Evolutionary conservation across 2,888 invertebrate species (phyloP).

Genomic region (Spialia ferax): DNA sequence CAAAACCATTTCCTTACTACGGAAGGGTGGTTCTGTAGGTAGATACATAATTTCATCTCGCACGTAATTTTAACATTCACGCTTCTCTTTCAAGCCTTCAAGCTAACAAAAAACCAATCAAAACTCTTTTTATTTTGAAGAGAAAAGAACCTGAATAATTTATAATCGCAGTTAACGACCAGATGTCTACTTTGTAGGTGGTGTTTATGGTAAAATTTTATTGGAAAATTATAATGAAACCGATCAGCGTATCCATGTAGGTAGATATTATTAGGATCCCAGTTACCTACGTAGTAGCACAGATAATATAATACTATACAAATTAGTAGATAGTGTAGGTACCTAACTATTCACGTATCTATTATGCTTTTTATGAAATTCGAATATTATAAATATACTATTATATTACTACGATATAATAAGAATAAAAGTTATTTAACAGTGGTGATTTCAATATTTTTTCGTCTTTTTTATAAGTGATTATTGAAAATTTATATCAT

Average conservation of each 20-base stretch:
- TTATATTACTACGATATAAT: no score
- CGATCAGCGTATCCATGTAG: neutral
- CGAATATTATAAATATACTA: no score
- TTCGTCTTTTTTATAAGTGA: no score
- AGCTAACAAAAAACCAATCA: conserved; percentile 56
- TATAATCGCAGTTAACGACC: conserved; percentile 3
- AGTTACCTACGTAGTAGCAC: no score
- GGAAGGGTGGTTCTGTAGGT: no score
- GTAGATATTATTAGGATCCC: neutral
- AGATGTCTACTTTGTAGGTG: neutral
- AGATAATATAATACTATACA: no score
- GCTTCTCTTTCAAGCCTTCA: conserved; percentile 64
- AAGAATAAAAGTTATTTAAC: no score
- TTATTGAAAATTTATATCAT: no score
- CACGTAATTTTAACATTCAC: conserved; percentile 52
- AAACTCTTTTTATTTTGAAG: conserved; percentile 52
- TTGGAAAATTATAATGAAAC: conserved; percentile 6
- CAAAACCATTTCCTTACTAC: neutral
- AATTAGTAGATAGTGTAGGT: no score
- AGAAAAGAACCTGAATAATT: conserved; percentile 41
- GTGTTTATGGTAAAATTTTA: conserved; percentile 15
- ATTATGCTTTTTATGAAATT: no score
- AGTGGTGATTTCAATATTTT: no score
- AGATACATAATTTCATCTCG: neutral
- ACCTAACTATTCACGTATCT: no score